These are phyloP conservation scores for Anabacerthia variegaticeps DNA, from an alignment of 2,797 vertebrate genomes.

Conservation along the genomic window DNA sequence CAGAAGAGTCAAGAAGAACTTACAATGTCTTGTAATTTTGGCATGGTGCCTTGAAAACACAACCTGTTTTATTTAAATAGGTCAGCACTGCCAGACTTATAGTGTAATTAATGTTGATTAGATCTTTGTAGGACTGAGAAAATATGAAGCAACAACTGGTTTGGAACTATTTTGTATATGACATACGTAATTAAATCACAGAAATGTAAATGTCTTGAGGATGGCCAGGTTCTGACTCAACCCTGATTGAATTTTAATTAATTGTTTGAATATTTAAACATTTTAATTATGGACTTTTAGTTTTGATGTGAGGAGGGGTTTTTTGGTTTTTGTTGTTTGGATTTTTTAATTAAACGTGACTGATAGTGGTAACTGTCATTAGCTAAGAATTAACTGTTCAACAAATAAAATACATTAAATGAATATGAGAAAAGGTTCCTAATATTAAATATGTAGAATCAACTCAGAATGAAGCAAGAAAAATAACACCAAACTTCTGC, in stretches of 20 bases:
- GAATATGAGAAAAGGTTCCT: background rate
- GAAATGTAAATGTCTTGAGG: background rate
- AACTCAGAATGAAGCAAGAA: background rate
- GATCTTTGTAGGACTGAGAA: background rate
- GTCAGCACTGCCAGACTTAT: background rate
- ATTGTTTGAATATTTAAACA: background rate
- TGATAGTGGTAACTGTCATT: background rate
- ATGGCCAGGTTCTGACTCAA: background rate
- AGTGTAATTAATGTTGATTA: constrained; percentile 34
- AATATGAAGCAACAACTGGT: background rate
- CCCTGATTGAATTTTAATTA: background rate
- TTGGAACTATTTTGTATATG: background rate
- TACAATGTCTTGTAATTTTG: background rate
- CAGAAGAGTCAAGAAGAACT: background rate
- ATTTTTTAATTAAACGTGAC: background rate
- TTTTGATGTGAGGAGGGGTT: rapidly evolving
- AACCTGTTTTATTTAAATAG: constrained; percentile 22
- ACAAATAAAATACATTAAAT: background rate
- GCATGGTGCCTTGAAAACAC: background rate
- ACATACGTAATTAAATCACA: background rate
- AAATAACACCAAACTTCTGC: background rate
- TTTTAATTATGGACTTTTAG: background rate
- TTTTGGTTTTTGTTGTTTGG: background rate
- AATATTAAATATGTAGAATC: background rate
- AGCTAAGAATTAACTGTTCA: background rate